These are phyloP conservation scores for Pseudorhombus dupliciocellatus DNA, from an alignment of 2,113 vertebrate genomes.

Conservation along the genomic window DNA sequence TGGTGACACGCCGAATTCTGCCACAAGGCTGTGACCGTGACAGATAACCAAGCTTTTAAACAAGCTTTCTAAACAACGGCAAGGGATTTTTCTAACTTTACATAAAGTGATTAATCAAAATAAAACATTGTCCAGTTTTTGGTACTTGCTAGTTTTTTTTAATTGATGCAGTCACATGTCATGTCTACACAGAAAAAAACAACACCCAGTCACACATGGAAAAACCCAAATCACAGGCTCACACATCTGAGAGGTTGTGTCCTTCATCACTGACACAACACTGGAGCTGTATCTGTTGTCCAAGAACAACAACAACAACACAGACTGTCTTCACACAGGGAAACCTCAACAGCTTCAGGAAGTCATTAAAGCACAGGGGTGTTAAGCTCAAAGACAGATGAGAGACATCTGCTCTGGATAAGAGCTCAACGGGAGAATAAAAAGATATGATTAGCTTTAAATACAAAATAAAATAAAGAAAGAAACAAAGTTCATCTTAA, in stretches of 20 bases:
- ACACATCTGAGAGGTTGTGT: not conserved
- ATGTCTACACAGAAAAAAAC: not conserved
- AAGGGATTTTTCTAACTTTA: too few relatives aligned
- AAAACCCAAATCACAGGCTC: not conserved
- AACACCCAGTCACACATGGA: not conserved
- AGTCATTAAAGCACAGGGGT: constrained; percentile 12
- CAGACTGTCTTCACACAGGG: not conserved
- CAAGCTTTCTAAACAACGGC: not conserved
- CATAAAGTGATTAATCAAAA: too few relatives aligned
- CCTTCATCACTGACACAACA: not conserved
- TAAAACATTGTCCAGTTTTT: too few relatives aligned
- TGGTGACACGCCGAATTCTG: not conserved
- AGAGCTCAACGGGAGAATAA: too few relatives aligned
- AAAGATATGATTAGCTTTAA: too few relatives aligned
- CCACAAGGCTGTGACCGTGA: not conserved
- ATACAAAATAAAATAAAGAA: too few relatives aligned
- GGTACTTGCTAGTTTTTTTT: too few relatives aligned
- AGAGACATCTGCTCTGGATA: too few relatives aligned
- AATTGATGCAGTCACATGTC: not conserved
- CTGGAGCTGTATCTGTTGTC: not conserved
- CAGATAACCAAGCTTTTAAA: not conserved
- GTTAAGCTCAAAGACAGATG: not conserved
- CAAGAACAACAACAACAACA: constrained; percentile 6
- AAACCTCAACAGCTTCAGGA: constrained; percentile 32
- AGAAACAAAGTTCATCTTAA: too few relatives aligned